Percentiles rank a stretch among this genome's conserved stretches.
phyloP scores from a whole-genome alignment of 2,888 invertebrate species.

The Eumacrocentrus americanus region DNA sequence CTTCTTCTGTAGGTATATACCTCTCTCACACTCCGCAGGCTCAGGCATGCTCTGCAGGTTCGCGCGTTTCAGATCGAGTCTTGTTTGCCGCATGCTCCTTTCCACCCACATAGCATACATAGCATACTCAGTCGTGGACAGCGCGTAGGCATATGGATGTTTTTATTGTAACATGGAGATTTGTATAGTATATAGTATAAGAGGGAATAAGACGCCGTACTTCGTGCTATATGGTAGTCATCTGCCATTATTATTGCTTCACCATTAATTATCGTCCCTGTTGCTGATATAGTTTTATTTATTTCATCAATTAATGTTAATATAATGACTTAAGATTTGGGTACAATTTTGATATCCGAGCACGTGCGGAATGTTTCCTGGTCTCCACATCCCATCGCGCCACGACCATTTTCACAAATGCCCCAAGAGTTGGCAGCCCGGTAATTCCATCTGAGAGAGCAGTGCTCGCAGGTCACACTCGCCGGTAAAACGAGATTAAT shows the following conservation, averaged over 20 bases:
- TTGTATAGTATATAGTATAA: too few relatives aligned
- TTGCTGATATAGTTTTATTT: too few relatives aligned
- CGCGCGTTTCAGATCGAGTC: conserved; percentile 13
- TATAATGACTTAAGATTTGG: not conserved
- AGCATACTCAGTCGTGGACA: too few relatives aligned
- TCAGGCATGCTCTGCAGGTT: too few relatives aligned
- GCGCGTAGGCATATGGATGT: too few relatives aligned
- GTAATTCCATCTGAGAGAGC: conserved; percentile 67
- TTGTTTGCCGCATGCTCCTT: not conserved
- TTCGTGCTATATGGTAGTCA: too few relatives aligned
- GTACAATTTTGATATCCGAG: conserved; percentile 60
- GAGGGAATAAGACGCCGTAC: too few relatives aligned
- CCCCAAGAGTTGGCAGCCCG: conserved; percentile 65
- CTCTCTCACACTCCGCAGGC: too few relatives aligned
- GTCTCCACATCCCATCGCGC: conserved; percentile 62
- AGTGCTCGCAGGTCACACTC: conserved; percentile 63
- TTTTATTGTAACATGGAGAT: too few relatives aligned
- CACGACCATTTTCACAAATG: conserved; percentile 56
- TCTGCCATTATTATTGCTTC: too few relatives aligned
- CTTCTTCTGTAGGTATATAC: conserved; percentile 1
- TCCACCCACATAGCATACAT: not conserved
- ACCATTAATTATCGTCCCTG: too few relatives aligned
- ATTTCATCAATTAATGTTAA: too few relatives aligned
- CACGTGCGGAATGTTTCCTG: conserved; percentile 65
- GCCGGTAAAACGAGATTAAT: conserved; percentile 58